A percentile compares a stretch with the other conserved stretches of the same genome.
These are phyloP conservation scores for Pelodytes ibericus DNA, from an alignment of 2,797 vertebrate species.

Conservation along the genomic window DNA sequence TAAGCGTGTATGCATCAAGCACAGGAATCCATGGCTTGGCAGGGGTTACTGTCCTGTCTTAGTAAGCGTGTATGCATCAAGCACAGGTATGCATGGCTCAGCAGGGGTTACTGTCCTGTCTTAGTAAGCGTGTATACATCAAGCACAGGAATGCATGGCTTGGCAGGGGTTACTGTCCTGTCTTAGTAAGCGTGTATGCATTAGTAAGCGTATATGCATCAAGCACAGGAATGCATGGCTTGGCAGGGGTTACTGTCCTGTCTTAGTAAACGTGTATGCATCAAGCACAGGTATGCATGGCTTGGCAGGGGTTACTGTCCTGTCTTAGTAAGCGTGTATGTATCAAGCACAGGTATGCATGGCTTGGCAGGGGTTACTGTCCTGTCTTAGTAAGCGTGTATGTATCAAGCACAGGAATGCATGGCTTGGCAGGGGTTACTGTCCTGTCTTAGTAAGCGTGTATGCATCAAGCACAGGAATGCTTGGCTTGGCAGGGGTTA, in stretches of 20 bases:
- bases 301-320: conserved; percentile 54
- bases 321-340: no score
- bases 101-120: conserved; percentile 48
- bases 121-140: conserved; percentile 58
- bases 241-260: conserved; percentile 51
- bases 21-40: conserved; percentile 56
- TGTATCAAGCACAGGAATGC: conserved; percentile 55
- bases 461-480: conserved; percentile 58
- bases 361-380: conserved; percentile 54
- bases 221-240: conserved; percentile 56
- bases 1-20: conserved; percentile 58
- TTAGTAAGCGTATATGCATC: conserved; percentile 58
- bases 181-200: no score
- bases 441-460: no score
- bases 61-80: conserved; percentile 59
- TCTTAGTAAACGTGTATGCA: no score
- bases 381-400: no score
- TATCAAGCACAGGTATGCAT: conserved; percentile 55
- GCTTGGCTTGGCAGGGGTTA: conserved; percentile 57
- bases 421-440: conserved; percentile 56
- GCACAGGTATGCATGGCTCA: conserved; percentile 54
- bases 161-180: conserved; percentile 51
- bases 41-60: conserved; percentile 42
- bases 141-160: conserved; percentile 56
- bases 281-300: conserved; percentile 55